Conservation (phyloP, 2,113 vertebrate species). For the Craseonycteris thonglongyai region DNA sequence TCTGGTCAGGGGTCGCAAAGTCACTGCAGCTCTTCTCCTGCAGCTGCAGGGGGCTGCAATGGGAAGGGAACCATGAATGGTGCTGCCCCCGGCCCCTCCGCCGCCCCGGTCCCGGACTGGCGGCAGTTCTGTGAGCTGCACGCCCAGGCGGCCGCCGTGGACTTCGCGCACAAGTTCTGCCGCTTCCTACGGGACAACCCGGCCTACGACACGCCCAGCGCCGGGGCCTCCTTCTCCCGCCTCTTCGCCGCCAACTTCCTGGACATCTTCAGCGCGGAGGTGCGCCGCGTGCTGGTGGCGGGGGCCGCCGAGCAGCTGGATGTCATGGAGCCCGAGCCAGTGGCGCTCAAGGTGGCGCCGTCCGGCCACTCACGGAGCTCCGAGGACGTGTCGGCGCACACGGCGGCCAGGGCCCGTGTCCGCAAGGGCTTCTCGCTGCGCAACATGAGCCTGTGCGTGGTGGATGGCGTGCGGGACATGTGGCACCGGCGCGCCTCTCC, state of each 20-base stretch:
- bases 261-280: constrained; percentile 89
- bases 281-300: constrained; percentile 87
- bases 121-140: constrained; percentile 98
- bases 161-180: constrained; percentile 96
- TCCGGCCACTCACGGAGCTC: constrained; percentile 94
- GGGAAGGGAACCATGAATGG: constrained; percentile 96
- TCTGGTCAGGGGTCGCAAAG: too few species aligned
- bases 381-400: constrained; percentile 88
- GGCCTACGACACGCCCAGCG: constrained; percentile 91
- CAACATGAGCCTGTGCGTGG: constrained; percentile 97
- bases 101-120: constrained; percentile 91
- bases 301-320: constrained; percentile 86
- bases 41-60: constrained; percentile 86
- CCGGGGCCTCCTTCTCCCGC: constrained; percentile 91
- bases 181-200: constrained; percentile 94
- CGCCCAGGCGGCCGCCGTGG: constrained; percentile 90
- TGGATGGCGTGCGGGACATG: constrained; percentile 96
- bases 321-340: constrained; percentile 87
- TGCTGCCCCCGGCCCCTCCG: constrained; percentile 87
- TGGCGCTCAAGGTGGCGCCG: constrained; percentile 81
- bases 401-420: constrained; percentile 86
- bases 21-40: neutral
- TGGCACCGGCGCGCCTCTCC: constrained; percentile 93
- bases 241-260: constrained; percentile 93
- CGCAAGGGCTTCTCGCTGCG: constrained; percentile 97